Evolutionary conservation across 1,140 invertebrate genomes (phyloP), one percentile per base, ranked within the genome.

Genomic region (Zelostemma sp.): DNA sequence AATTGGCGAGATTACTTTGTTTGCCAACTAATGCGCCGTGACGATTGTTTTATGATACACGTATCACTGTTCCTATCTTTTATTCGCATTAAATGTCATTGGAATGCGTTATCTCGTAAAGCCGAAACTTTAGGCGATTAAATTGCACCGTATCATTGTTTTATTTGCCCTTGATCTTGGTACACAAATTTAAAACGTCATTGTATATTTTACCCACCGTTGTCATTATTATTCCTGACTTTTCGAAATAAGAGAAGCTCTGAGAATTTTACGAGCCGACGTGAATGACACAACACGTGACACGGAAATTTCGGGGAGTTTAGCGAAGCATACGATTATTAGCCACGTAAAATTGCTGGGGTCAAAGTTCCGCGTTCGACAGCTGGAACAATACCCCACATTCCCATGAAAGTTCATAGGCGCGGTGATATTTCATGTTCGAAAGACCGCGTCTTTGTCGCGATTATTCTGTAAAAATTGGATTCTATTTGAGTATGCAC

Each of bases 201-300:
- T 50, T 18, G 40, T 50, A 53, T 46, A 54, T 14, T 25, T 25
- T 25, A 8, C 21, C n/a, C n/a, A n/a, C n/a, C n/a, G n/a, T n/a
- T n/a, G 12, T 25, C 15, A 17, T 6, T 43, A 55, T 56, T 63
- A 38, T 15, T 31, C 15, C 25, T 16, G 18, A 43, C 1, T 16
- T 45, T 40, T 43, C n/a, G 50, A 40, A 40, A 40, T 67, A 55
- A 70, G 35, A 65, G 43, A 21, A 28, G 43, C 76, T 75, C 73
- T 78, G 80, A 73, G 77, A 80, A 80, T 67, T 62, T 68, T 46
- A 72, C 53, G n/a, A 19, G 49, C 54, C 31, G 60, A 21, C 68
- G 76, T 84, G 76, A 82, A 84, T 81, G 80, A 80, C 77, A 46
- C 62, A 69, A 76, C 78, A 81, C 73, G 78, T 80, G 82, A 63